Base-by-base conservation (phyloP, 2,113 vertebrate species). In the Bufo bufo region DNA sequence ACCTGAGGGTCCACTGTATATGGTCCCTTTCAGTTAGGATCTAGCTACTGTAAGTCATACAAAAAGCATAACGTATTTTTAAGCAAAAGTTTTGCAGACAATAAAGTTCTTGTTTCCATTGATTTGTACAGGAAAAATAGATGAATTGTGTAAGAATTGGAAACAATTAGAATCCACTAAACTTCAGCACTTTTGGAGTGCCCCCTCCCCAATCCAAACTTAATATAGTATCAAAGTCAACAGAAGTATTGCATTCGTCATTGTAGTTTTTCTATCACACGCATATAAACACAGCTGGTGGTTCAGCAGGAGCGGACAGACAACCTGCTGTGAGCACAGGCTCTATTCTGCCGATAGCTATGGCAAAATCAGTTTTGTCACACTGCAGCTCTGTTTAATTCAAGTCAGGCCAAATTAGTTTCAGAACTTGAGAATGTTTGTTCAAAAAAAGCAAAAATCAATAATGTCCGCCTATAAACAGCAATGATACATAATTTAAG, bases 201-300 rank as follows among this genome's bases (percentile, higher is more conserved):
- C 33, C 33, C 33, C 33, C 33, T 33, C 59, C 59, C 3, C 3
- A 52, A 52, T 10, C 47, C 49, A n/a, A 52, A 4, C 17, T 63
- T 66, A 23, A 50, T 83, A 83, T 6, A 7, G 43, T 52, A 69
- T 66, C 19, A 47, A 65, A 78, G 58, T 19, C 12, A 86, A 17
- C 13, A 23, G 72, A 47, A 77, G 72, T 45, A 65, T 82, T 49
- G 59, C 61, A 82, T 20, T 82, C 13, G 80, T 82, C 79, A 66
- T 45, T 19, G 33, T 47, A 50, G 52, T 66, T 82, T 80, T 82
- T 19, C 47, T 19, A 65, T 49, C 74, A 47, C 10, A n/a, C 4
- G 2, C 65, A 77, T 19, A 86, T 63, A 86, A 86, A 63, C 85
- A 23, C 74, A 78, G 85, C 74, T 86, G 85, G 74, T 86, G 85